Evolutionary conservation across 2,888 invertebrate species (phyloP).

Genomic region (Caenorhabditis zanzibari): DNA sequence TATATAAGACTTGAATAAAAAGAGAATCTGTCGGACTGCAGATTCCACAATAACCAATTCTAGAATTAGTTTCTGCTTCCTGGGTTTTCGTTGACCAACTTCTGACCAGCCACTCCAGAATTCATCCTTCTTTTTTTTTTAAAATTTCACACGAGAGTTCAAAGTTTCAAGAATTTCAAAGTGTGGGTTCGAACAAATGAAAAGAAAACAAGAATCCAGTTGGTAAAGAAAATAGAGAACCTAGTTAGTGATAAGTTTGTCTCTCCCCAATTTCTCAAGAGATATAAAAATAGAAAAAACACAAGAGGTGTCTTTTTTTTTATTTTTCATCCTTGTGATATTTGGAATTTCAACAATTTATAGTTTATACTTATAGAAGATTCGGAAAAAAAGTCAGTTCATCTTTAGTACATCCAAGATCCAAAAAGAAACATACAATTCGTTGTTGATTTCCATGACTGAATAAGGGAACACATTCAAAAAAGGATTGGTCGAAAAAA

Average conservation of each 20-base stretch:
- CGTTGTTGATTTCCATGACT: constrained; percentile 12
- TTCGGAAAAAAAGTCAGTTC: not conserved
- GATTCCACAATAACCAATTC: not conserved
- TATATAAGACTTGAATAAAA: not conserved
- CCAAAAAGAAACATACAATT: not conserved
- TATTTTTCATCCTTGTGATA: not conserved
- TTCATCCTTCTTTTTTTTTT: not conserved
- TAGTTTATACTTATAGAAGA: not conserved
- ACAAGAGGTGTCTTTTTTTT: not conserved
- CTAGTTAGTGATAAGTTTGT: not conserved
- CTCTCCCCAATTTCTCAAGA: not conserved
- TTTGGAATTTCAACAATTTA: not conserved
- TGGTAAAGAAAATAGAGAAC: not conserved
- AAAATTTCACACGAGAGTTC: not conserved
- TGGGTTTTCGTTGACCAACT: not conserved
- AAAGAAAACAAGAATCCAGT: not conserved
- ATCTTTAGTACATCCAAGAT: not conserved
- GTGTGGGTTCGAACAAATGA: not conserved
- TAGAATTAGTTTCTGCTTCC: constrained; percentile 6
- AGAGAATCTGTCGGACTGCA: not conserved
- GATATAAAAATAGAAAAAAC: constrained; percentile 27
- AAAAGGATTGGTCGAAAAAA: not conserved
- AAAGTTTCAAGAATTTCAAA: not conserved
- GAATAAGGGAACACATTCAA: not conserved
- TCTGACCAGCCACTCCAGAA: not conserved